Conservation (phyloP, 2,888 invertebrate species). For the Lymantria dispar region DNA sequence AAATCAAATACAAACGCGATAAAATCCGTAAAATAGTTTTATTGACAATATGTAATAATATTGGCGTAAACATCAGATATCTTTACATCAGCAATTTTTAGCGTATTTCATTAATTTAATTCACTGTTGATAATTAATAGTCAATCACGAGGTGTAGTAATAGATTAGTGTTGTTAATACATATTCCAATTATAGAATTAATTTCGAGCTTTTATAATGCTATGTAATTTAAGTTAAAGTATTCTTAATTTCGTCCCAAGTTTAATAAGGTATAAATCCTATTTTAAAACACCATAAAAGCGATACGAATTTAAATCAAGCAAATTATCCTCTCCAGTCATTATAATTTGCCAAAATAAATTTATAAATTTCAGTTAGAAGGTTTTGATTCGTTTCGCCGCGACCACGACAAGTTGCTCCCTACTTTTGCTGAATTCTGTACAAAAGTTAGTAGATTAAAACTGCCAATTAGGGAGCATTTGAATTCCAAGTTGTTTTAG, state of each 20-base stretch:
- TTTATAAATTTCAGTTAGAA: conserved; percentile 70
- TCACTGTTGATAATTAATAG: no score
- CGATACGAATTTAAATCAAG: conserved; percentile 54
- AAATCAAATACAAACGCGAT: no score
- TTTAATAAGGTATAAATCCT: conserved; percentile 36
- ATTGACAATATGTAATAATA: no score
- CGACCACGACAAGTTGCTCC: conserved; percentile 75
- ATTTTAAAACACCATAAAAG: conserved; percentile 44
- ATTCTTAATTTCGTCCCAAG: conserved; percentile 12
- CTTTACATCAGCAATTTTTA: no score
- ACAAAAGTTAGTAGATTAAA: conserved; percentile 81
- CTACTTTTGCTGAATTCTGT: conserved; percentile 73
- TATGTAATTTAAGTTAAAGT: conserved; percentile 5
- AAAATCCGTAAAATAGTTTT: no score
- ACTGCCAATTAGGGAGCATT: conserved; percentile 80
- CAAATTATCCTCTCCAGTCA: conserved; percentile 58
- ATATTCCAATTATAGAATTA: no score
- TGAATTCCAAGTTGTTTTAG: conserved; percentile 79
- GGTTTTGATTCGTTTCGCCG: conserved; percentile 71
- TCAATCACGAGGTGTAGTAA: no score
- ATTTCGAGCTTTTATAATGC: no score
- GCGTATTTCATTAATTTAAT: no score
- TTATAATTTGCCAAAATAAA: conserved; percentile 67
- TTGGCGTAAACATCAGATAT: no score
- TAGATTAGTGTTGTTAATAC: no score